Conservation (phyloP, 2,797 vertebrate genomes). For the Margarornis squamiger region DNA sequence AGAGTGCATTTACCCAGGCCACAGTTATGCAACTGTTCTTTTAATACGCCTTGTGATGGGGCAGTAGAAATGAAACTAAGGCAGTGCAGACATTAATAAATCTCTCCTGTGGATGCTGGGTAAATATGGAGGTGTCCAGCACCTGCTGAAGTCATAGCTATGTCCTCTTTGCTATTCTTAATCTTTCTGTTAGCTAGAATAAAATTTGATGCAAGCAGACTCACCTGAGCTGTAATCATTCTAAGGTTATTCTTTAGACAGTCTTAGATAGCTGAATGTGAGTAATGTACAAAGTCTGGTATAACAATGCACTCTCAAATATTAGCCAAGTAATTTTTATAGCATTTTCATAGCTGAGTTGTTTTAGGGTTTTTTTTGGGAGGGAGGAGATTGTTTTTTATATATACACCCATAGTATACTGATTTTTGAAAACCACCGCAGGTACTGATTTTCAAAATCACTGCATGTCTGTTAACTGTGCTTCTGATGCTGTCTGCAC, state of each 20-base stretch:
- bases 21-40: background rate
- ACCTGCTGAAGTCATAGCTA: background rate
- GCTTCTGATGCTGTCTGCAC: background rate
- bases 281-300: background rate
- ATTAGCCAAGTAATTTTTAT: background rate
- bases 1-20: background rate
- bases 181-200: background rate
- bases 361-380: background rate
- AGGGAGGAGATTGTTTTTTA: background rate
- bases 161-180: background rate
- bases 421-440: background rate
- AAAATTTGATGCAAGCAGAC: background rate
- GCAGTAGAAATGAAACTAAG: background rate
- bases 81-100: background rate
- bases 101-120: background rate
- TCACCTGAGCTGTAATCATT: background rate
- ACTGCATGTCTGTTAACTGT: background rate
- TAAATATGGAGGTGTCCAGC: background rate
- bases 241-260: background rate
- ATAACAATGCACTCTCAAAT: background rate
- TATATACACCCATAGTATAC: background rate
- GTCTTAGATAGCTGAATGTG: background rate
- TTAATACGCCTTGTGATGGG: background rate
- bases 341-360: background rate
- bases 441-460: conserved; percentile 11